A percentile compares a stretch with the other conserved stretches of the same genome.
Conservation (phyloP, 2,797 vertebrate genomes). For the Pagetopsis macropterus region DNA sequence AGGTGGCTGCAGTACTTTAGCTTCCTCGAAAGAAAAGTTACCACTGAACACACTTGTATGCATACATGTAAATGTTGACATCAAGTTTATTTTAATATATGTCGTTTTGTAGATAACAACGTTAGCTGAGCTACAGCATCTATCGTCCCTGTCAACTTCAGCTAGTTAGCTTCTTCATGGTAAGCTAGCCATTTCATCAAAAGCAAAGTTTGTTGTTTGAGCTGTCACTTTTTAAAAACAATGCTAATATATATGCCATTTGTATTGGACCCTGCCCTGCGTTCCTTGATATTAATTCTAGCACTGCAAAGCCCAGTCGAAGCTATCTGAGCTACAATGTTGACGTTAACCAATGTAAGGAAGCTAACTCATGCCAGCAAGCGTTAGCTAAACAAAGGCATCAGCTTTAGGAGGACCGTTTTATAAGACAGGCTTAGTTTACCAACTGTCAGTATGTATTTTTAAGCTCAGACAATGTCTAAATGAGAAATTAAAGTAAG, state of each 20-base stretch:
- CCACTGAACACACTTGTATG: no score
- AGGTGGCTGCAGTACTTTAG: background rate
- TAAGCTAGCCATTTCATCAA: slow-evolving; percentile 21
- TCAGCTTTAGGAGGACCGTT: slow-evolving; percentile 20
- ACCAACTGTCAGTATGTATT: background rate
- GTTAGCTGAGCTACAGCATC: slow-evolving; percentile 23
- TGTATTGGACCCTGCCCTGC: background rate
- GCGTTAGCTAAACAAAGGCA: slow-evolving; percentile 78
- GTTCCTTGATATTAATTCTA: background rate
- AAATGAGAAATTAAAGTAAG: background rate
- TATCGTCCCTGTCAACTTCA: slow-evolving; percentile 54
- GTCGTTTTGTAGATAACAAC: background rate
- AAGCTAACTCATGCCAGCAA: slow-evolving; percentile 58
- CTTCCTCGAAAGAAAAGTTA: background rate
- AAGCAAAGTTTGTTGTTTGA: slow-evolving; percentile 1
- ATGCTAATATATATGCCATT: rapidly evolving
- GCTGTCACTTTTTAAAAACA: background rate
- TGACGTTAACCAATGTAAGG: slow-evolving; percentile 23
- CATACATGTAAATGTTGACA: background rate
- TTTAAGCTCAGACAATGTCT: background rate
- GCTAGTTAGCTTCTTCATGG: slow-evolving; percentile 42
- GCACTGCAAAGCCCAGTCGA: background rate
- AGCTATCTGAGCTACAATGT: slow-evolving; percentile 2
- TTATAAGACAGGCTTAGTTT: slow-evolving; percentile 10
- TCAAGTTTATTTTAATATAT: background rate